phyloP scores from a whole-genome alignment of 1,140 invertebrate species.

The Drosophila santomea region DNA sequence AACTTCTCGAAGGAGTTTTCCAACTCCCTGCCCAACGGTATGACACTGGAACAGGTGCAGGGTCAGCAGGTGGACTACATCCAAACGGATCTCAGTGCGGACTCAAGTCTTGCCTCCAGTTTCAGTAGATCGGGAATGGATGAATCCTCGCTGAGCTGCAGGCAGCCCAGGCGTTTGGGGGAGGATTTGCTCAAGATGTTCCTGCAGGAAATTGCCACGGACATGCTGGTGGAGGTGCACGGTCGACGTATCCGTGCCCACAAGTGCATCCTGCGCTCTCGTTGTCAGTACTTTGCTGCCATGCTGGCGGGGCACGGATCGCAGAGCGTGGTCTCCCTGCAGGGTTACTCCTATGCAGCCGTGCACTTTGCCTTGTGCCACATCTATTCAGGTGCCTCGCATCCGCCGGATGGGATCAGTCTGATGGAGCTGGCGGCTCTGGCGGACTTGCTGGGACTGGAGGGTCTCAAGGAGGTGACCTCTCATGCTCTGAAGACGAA shows the following conservation, averaged over 20 bases:
- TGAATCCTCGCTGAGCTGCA: constrained; percentile 84
- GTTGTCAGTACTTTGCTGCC: constrained; percentile 96
- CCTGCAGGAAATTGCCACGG: constrained; percentile 93
- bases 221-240: constrained; percentile 92
- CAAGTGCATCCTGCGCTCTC: constrained; percentile 94
- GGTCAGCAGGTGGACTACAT: constrained; percentile 73
- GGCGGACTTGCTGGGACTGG: constrained; percentile 94
- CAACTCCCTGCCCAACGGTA: constrained; percentile 77
- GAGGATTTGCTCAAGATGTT: constrained; percentile 95
- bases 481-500: constrained; percentile 93
- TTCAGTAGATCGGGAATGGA: constrained; percentile 84
- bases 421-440: constrained; percentile 94
- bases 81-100: constrained; percentile 77
- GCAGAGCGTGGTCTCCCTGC: constrained; percentile 92
- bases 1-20: constrained; percentile 85
- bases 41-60: constrained; percentile 58
- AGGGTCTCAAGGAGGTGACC: constrained; percentile 95
- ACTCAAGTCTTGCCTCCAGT: constrained; percentile 82
- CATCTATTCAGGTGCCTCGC: constrained; percentile 95
- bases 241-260: constrained; percentile 93
- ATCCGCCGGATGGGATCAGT: constrained; percentile 93
- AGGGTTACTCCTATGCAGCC: constrained; percentile 93
- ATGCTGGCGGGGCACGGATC: constrained; percentile 93
- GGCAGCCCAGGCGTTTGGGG: constrained; percentile 88
- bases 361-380: constrained; percentile 96